Percentiles rank a stretch among this genome's conserved stretches.
Conservation (phyloP, 2,888 invertebrate species). For the Eupeodes luniger region DNA sequence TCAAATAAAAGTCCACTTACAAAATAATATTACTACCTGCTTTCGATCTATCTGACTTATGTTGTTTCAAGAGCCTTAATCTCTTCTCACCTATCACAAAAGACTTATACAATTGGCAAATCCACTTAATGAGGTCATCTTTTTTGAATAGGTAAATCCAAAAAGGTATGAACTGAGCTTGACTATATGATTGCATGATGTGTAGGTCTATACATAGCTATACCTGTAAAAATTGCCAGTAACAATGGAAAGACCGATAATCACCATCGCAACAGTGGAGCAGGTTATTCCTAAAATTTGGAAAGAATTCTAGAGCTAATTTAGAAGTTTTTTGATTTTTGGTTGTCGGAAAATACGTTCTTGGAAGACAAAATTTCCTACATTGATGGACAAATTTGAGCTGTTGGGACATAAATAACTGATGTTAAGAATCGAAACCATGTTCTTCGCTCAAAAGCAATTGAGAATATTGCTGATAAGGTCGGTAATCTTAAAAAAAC, state of each 20-base stretch:
- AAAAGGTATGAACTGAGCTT: background rate
- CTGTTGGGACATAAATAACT: too few relatives aligned
- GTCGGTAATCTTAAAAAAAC: too few relatives aligned
- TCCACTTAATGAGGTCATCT: constrained; percentile 74
- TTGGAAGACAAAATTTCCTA: too few relatives aligned
- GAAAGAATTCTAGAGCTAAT: too few relatives aligned
- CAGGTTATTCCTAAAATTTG: background rate
- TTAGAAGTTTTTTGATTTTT: too few relatives aligned
- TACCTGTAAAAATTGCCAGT: background rate
- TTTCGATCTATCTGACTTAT: constrained; percentile 60
- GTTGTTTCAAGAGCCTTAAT: constrained; percentile 53
- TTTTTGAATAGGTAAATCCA: constrained; percentile 28
- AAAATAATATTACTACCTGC: constrained; percentile 35
- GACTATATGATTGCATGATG: background rate
- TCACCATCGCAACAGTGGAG: constrained; percentile 36
- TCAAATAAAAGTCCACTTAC: constrained; percentile 5
- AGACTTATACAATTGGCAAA: constrained; percentile 58
- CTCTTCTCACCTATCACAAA: constrained; percentile 50
- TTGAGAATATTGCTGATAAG: too few relatives aligned
- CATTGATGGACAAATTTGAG: too few relatives aligned
- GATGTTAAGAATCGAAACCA: too few relatives aligned
- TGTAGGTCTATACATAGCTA: background rate
- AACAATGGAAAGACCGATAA: constrained; percentile 36
- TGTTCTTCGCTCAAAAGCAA: too few relatives aligned
- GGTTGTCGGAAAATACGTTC: too few relatives aligned